phyloP scores from a whole-genome alignment of 2,888 invertebrate species.

The Dromius quadrimaculatus region DNA sequence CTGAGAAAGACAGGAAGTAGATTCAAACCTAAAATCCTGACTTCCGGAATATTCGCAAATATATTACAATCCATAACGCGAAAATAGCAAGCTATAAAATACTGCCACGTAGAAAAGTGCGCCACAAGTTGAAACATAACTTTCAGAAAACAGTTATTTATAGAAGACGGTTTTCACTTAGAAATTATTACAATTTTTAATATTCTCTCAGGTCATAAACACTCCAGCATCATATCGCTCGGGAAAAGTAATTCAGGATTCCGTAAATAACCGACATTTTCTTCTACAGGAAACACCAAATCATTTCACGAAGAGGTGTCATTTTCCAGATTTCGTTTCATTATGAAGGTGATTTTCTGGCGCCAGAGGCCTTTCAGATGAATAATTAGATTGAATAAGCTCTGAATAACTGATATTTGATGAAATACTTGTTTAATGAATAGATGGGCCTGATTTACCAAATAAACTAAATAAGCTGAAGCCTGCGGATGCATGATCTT shows the following conservation, averaged over 20 bases:
- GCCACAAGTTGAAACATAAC: constrained; percentile 30
- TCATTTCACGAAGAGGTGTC: constrained; percentile 20
- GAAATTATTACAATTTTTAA: constrained; percentile 44
- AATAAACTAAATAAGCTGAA: too few relatives aligned
- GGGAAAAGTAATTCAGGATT: constrained; percentile 35
- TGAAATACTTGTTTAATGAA: too few relatives aligned
- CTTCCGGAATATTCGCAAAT: constrained; percentile 26
- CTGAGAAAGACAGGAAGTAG: constrained; percentile 10
- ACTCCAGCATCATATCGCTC: not conserved
- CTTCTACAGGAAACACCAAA: not conserved
- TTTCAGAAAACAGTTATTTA: constrained; percentile 38
- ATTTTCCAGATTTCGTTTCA: constrained; percentile 8
- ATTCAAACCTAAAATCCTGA: constrained; percentile 29
- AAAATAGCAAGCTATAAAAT: constrained; percentile 36
- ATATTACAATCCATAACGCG: constrained; percentile 36
- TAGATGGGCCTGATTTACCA: too few relatives aligned
- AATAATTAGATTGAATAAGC: too few relatives aligned
- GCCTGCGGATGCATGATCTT: too few relatives aligned
- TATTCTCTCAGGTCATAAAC: constrained; percentile 33
- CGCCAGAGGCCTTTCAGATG: constrained; percentile 16
- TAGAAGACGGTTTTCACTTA: constrained; percentile 23
- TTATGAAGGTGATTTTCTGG: constrained; percentile 23
- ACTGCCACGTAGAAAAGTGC: not conserved
- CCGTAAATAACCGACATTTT: constrained; percentile 27
- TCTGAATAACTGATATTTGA: too few relatives aligned